Conservation (phyloP, 2,888 invertebrate genomes). For the Thymelicus acteon region DNA sequence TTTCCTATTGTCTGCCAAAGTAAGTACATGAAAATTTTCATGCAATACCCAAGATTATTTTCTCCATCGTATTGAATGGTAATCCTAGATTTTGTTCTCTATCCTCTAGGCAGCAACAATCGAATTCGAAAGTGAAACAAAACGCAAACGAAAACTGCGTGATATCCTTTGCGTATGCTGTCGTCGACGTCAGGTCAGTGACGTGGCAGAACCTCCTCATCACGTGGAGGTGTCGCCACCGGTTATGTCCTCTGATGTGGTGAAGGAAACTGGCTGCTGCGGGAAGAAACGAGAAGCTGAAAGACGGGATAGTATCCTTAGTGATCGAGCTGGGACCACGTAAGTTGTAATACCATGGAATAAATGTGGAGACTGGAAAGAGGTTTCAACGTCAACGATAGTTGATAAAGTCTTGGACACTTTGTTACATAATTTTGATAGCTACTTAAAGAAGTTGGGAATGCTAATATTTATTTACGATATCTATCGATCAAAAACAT, state of each 20-base stretch:
- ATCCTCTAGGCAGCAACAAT: slow-evolving; percentile 61
- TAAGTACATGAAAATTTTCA: too few species aligned
- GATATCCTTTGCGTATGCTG: slow-evolving; percentile 75
- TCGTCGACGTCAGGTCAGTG: slow-evolving; percentile 61
- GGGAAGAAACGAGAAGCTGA: slow-evolving; percentile 74
- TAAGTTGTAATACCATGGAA: slow-evolving; percentile 48
- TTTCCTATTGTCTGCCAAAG: too few species aligned
- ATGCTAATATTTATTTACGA: too few species aligned
- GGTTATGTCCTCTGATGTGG: slow-evolving; percentile 50
- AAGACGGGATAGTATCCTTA: slow-evolving; percentile 83
- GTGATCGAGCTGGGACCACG: slow-evolving; percentile 73
- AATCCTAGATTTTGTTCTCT: neutral
- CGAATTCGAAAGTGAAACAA: slow-evolving; percentile 75
- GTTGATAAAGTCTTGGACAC: too few species aligned
- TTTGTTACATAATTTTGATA: too few species aligned
- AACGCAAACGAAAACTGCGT: slow-evolving; percentile 76
- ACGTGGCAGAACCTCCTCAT: slow-evolving; percentile 51
- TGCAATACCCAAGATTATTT: neutral
- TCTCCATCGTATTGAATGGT: too few species aligned
- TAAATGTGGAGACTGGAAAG: too few species aligned
- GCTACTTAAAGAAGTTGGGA: too few species aligned
- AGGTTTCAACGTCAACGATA: too few species aligned
- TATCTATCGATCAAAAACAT: too few species aligned
- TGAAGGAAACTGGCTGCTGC: slow-evolving; percentile 68
- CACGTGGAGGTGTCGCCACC: slow-evolving; percentile 55